Percentiles rank a stretch among this genome's conserved stretches.
Conservation (phyloP, 2,113 vertebrate species). For the Neofelis nebulosa region DNA sequence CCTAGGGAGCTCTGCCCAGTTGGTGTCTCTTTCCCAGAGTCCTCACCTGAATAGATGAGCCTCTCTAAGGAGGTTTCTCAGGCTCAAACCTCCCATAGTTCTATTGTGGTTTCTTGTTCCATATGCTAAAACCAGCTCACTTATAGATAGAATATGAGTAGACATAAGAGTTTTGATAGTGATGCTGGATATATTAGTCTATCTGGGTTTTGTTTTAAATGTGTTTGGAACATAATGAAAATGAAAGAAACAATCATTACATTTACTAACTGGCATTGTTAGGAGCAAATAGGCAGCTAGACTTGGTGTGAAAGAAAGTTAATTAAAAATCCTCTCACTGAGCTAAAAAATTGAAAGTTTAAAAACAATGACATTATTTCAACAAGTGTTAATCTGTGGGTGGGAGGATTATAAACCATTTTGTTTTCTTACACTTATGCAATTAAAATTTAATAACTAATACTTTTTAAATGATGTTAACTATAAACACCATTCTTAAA, state of each 20-base stretch:
- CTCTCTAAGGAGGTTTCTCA: background rate
- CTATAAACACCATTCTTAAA: constrained; percentile 59
- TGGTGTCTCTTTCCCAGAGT: background rate
- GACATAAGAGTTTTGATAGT: background rate
- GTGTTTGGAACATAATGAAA: constrained; percentile 44
- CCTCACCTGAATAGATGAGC: background rate
- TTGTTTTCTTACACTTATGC: constrained; percentile 57
- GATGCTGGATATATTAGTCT: background rate
- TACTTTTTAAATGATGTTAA: constrained; percentile 62
- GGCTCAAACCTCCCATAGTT: background rate
- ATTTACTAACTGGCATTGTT: constrained; percentile 44
- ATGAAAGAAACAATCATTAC: constrained; percentile 8
- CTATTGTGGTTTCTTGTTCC: background rate
- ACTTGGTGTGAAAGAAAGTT: constrained; percentile 56
- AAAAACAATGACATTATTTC: constrained; percentile 70
- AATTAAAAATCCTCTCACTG: constrained; percentile 66
- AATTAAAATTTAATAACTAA: constrained; percentile 69
- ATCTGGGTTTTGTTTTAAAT: constrained; percentile 48
- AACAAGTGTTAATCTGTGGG: constrained; percentile 74
- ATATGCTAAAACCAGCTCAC: constrained; percentile 3
- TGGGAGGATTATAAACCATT: constrained; percentile 55
- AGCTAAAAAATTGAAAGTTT: constrained; percentile 68
- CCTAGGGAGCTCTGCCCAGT: background rate
- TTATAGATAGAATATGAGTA: background rate
- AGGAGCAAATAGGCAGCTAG: constrained; percentile 45